These are phyloP conservation scores for Tiphia femorata DNA, from an alignment of 2,888 invertebrate species.

Conservation along the genomic window DNA sequence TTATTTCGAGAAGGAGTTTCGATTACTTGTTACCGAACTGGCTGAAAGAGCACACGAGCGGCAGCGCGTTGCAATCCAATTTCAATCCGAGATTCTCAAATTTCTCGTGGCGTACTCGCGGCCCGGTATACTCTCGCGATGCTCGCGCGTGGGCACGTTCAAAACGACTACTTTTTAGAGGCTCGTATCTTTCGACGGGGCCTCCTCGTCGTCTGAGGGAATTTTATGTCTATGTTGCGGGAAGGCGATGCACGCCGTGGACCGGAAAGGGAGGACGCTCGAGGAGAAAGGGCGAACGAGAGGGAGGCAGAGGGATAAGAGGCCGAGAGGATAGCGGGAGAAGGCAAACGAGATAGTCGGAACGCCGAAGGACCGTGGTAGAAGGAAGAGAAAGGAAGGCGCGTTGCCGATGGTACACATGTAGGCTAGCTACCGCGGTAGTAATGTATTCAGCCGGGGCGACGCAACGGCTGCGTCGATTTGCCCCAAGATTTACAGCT, in stretches of 20 bases:
- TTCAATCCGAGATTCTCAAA: neutral
- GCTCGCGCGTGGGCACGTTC: slow-evolving; percentile 31
- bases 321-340: neutral
- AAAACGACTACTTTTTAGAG: slow-evolving; percentile 38
- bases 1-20: no score
- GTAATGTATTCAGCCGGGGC: slow-evolving; percentile 57
- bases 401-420: slow-evolving; percentile 3
- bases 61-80: neutral
- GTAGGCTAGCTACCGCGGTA: slow-evolving; percentile 47
- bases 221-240: slow-evolving; percentile 42
- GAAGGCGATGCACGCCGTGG: neutral
- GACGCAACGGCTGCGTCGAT: slow-evolving; percentile 59
- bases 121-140: slow-evolving; percentile 10
- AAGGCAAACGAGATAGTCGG: neutral
- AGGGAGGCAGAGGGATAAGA: slow-evolving; percentile 2
- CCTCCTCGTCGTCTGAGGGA: slow-evolving; percentile 30
- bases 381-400: neutral
- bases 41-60: no score
- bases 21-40: no score
- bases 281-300: neutral
- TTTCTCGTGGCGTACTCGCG: neutral
- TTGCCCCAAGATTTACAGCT: slow-evolving; percentile 61
- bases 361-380: neutral
- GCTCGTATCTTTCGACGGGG: slow-evolving; percentile 33
- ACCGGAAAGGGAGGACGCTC: neutral